phyloP scores from a whole-genome alignment of 2,113 vertebrate species.

The Lepisosteus osseus region DNA sequence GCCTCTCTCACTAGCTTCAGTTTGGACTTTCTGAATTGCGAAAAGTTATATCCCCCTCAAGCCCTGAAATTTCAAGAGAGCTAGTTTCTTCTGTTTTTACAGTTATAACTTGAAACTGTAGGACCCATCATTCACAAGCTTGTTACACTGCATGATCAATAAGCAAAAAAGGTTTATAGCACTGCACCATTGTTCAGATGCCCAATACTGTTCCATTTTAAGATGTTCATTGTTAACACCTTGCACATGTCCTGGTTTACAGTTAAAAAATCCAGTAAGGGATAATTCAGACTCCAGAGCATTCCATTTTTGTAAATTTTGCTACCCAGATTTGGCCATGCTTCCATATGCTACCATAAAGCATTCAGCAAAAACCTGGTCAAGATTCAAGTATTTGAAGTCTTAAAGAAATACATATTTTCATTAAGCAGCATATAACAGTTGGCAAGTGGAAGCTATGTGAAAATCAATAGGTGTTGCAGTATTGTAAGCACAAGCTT shows the following conservation, averaged over 20 bases:
- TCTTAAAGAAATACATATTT: too few species aligned
- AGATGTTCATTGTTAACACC: constrained; percentile 34
- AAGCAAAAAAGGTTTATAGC: background rate
- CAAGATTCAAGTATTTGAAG: background rate
- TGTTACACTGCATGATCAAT: background rate
- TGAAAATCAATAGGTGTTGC: too few species aligned
- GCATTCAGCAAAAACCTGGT: constrained; percentile 12
- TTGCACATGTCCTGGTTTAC: constrained; percentile 35
- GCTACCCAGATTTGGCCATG: constrained; percentile 36
- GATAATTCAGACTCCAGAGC: constrained; percentile 33
- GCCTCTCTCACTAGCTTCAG: background rate
- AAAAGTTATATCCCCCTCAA: background rate
- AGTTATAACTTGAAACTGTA: background rate
- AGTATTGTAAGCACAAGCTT: too few species aligned
- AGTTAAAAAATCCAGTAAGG: constrained; percentile 5
- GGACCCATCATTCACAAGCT: background rate
- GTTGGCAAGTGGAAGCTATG: too few species aligned
- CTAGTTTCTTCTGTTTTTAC: background rate
- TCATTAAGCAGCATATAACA: too few species aligned
- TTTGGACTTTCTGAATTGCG: background rate
- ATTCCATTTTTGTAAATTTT: constrained; percentile 36
- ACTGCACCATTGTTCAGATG: constrained; percentile 15
- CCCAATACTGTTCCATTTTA: constrained; percentile 11
- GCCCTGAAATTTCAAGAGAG: background rate
- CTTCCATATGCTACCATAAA: constrained; percentile 1